phyloP scores from a whole-genome alignment of 2,888 invertebrate species.

The Hartigia nigra region DNA sequence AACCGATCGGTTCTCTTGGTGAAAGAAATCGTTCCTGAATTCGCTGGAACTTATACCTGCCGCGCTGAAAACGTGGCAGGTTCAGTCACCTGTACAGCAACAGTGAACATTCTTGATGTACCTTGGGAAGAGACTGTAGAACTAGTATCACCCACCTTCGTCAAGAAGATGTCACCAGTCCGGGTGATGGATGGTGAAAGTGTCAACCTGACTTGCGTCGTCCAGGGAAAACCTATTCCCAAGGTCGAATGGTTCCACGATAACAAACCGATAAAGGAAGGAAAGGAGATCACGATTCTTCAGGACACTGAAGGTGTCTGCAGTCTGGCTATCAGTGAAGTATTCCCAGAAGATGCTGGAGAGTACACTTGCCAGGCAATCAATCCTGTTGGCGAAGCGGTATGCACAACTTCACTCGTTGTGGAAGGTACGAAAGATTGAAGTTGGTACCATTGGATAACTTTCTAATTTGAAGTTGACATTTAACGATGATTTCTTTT shows the following conservation, averaged over 20 bases:
- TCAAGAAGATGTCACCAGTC: slow-evolving; percentile 77
- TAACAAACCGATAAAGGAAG: slow-evolving; percentile 76
- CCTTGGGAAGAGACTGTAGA: slow-evolving; percentile 72
- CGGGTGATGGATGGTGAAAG: slow-evolving; percentile 92
- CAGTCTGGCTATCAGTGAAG: slow-evolving; percentile 84
- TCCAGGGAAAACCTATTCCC: slow-evolving; percentile 83
- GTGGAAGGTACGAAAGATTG: slow-evolving; percentile 78
- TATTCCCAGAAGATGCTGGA: slow-evolving; percentile 91
- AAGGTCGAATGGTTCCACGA: slow-evolving; percentile 85
- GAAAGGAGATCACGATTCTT: slow-evolving; percentile 79
- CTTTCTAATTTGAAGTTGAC: not conserved
- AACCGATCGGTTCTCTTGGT: slow-evolving; percentile 85
- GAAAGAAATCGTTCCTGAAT: slow-evolving; percentile 76
- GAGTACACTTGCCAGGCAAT: slow-evolving; percentile 85
- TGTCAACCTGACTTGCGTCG: slow-evolving; percentile 78
- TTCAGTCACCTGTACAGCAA: slow-evolving; percentile 87
- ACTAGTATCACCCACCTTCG: slow-evolving; percentile 80
- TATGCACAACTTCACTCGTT: slow-evolving; percentile 79
- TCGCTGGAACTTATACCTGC: slow-evolving; percentile 83
- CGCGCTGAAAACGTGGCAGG: slow-evolving; percentile 91
- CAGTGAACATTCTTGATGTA: slow-evolving; percentile 73
- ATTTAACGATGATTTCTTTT: slow-evolving; percentile 10
- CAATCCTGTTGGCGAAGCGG: slow-evolving; percentile 85
- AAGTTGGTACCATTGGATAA: not conserved
- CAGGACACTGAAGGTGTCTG: slow-evolving; percentile 84